A percentile compares a stretch with the other conserved stretches of the same genome.
Conservation (phyloP, 2,797 vertebrate genomes). For the Chaetophractus vellerosus region DNA sequence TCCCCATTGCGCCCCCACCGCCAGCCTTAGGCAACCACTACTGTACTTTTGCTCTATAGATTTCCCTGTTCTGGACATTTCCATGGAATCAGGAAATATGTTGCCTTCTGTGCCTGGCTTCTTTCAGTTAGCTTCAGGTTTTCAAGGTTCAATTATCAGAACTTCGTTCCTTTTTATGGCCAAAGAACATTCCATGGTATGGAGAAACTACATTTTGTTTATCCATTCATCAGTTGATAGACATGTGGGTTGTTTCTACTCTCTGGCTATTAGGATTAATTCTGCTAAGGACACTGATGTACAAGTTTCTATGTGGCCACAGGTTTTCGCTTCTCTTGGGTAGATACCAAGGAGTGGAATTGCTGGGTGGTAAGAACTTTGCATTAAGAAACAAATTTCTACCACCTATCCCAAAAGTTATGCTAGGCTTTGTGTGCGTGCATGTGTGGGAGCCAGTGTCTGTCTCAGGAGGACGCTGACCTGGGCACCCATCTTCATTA, state of each 20-base stretch:
- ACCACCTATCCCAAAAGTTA: not conserved
- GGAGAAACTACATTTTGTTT: too few species aligned
- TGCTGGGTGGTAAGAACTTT: not conserved
- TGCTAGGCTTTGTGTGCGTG: not conserved
- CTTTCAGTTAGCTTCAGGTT: not conserved
- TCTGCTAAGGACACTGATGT: not conserved
- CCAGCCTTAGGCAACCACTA: not conserved
- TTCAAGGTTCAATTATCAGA: not conserved
- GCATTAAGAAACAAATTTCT: slow-evolving; percentile 11
- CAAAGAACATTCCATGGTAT: accelerated
- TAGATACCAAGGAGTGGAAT: not conserved
- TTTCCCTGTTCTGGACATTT: not conserved
- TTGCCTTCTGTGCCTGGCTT: not conserved
- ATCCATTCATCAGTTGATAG: not conserved
- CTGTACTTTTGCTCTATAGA: not conserved
- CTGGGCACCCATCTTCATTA: not conserved
- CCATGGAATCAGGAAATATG: accelerated
- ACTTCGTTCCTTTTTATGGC: not conserved
- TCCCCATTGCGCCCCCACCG: not conserved
- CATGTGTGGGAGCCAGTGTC: not conserved
- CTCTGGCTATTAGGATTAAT: not conserved
- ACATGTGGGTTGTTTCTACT: not conserved
- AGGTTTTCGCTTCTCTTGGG: not conserved
- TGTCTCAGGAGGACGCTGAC: not conserved
- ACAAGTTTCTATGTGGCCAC: not conserved